Conservation (phyloP, 1,140 invertebrate genomes). For the Aphelenchoides avenae region DNA sequence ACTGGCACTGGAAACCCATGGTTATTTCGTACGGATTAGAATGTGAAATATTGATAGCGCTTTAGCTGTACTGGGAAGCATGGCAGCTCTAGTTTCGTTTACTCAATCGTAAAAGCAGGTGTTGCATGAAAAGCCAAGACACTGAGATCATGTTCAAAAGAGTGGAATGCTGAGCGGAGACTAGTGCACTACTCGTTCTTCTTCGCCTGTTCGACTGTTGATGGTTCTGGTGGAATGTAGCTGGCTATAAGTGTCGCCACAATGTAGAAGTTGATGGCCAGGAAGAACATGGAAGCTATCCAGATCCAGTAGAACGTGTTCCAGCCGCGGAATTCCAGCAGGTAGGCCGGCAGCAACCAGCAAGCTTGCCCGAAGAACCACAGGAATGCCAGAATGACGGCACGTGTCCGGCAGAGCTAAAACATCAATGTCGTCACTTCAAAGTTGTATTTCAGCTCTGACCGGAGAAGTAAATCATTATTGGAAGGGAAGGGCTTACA, state of each 20-base stretch:
- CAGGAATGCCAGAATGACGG: constrained; percentile 53
- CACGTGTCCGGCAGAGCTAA: constrained; percentile 30
- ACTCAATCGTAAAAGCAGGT: too few species aligned
- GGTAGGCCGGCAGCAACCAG: constrained; percentile 86
- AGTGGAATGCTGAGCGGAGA: too few species aligned
- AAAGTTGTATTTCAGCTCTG: constrained; percentile 7
- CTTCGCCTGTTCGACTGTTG: constrained; percentile 1
- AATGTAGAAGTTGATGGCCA: constrained; percentile 60
- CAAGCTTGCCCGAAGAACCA: constrained; percentile 77
- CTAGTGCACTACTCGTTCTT: too few species aligned
- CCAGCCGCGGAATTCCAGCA: constrained; percentile 78
- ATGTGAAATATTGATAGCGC: too few species aligned
- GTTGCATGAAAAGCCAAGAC: not conserved
- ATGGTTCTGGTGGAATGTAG: constrained; percentile 4
- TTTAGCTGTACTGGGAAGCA: too few species aligned
- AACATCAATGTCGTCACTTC: constrained; percentile 12
- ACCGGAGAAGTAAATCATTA: not conserved
- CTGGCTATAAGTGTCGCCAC: constrained; percentile 21
- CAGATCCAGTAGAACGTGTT: constrained; percentile 71
- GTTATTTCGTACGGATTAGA: too few species aligned
- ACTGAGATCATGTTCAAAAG: too few species aligned
- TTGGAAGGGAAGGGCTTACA: constrained; percentile 15
- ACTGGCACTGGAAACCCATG: too few species aligned
- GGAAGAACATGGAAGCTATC: constrained; percentile 62
- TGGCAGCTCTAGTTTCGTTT: too few species aligned